Evolutionary conservation across 2,797 vertebrate species (phyloP).

Genomic region (Micrastur ruficollis): DNA sequence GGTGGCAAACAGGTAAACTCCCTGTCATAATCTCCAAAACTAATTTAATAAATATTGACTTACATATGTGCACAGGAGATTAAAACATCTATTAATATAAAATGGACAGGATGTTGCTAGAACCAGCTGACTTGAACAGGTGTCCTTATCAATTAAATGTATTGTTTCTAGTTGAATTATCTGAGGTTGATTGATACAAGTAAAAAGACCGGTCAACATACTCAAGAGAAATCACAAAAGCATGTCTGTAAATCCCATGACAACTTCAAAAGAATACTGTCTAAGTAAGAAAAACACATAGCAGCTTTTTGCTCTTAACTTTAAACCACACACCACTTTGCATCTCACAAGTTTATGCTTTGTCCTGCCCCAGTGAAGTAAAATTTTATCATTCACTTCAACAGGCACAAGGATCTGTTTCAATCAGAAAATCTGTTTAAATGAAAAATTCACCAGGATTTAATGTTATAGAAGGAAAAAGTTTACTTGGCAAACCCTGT

Average conservation of each 20-base stretch:
- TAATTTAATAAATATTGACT: neutral
- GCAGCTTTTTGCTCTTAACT: neutral
- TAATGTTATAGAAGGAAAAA: neutral
- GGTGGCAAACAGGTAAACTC: neutral
- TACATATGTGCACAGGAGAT: neutral
- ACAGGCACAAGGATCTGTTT: neutral
- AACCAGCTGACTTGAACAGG: neutral
- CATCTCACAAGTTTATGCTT: neutral
- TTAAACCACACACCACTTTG: neutral
- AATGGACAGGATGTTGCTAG: neutral
- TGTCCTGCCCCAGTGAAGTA: neutral
- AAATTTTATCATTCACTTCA: neutral
- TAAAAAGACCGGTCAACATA: neutral
- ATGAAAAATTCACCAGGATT: neutral
- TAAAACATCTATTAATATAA: neutral
- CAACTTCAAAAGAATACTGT: neutral
- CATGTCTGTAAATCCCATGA: neutral
- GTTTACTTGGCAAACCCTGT: neutral
- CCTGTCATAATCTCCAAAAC: neutral
- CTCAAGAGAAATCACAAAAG: neutral
- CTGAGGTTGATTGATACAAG: neutral
- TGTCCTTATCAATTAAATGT: neutral
- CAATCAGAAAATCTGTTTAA: neutral
- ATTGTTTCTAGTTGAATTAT: neutral
- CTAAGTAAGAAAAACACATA: neutral